These are phyloP conservation scores for Xenopus petersii DNA, from an alignment of 2,797 vertebrate genomes.

Conservation along the genomic window DNA sequence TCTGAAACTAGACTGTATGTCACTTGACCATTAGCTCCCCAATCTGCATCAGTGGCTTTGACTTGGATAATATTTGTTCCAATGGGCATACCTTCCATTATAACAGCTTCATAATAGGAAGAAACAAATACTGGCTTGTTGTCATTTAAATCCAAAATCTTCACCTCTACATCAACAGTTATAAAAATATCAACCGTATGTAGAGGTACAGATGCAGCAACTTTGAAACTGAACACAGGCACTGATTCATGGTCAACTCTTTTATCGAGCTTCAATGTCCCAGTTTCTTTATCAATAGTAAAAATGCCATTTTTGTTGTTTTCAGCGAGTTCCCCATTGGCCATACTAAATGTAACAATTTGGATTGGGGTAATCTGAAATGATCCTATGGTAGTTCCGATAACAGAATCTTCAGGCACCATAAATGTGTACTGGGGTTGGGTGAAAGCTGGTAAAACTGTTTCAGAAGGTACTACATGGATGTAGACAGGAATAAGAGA, in stretches of 20 bases:
- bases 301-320: slow-evolving; percentile 86
- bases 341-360: slow-evolving; percentile 69
- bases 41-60: slow-evolving; percentile 82
- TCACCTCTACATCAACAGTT: slow-evolving; percentile 84
- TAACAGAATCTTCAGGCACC: slow-evolving; percentile 79
- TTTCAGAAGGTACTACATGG: slow-evolving; percentile 85
- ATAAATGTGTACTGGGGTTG: slow-evolving; percentile 87
- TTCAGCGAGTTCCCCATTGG: slow-evolving; percentile 81
- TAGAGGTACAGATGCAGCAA: slow-evolving; percentile 77
- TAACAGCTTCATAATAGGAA: slow-evolving; percentile 76
- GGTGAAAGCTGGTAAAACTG: slow-evolving; percentile 79
- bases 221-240: slow-evolving; percentile 82
- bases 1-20: slow-evolving; percentile 81
- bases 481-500: slow-evolving; percentile 92
- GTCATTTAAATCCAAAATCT: slow-evolving; percentile 90
- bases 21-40: slow-evolving; percentile 90
- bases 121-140: slow-evolving; percentile 92
- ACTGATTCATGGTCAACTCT: slow-evolving; percentile 82
- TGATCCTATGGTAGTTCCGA: slow-evolving; percentile 82
- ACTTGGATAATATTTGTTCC: slow-evolving; percentile 88
- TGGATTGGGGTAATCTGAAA: slow-evolving; percentile 73
- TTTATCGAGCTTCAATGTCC: slow-evolving; percentile 88
- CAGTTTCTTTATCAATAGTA: slow-evolving; percentile 84
- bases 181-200: slow-evolving; percentile 81
- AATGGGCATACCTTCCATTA: slow-evolving; percentile 87